Conservation (phyloP, 2,888 invertebrate genomes). For the Pecten maximus region DNA sequence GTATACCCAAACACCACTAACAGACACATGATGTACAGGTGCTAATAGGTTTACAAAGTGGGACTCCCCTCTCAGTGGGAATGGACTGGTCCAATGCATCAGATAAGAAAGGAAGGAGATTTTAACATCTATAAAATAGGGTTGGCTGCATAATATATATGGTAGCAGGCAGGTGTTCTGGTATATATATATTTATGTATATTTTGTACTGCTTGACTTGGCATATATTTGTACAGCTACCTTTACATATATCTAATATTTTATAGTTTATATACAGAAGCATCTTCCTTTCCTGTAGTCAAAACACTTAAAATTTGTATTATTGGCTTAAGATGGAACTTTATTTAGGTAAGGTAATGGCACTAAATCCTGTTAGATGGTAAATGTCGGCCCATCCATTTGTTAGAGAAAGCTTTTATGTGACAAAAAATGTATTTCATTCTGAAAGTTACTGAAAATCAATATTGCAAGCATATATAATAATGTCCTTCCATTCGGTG, state of each 20-base stretch:
- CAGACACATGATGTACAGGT: not conserved
- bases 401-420: no score
- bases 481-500: no score
- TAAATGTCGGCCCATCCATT: no score
- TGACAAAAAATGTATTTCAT: no score
- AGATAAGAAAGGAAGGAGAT: not conserved
- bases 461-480: no score
- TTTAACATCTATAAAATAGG: not conserved
- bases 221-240: not conserved
- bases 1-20: not conserved
- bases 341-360: not conserved
- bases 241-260: not conserved
- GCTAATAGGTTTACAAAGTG: not conserved
- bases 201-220: conserved; percentile 30
- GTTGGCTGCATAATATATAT: not conserved
- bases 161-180: conserved; percentile 25
- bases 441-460: no score
- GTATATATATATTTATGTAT: not conserved
- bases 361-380: not conserved
- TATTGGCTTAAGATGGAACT: not conserved
- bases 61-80: not conserved
- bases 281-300: no score
- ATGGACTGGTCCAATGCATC: not conserved
- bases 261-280: no score
- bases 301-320: not conserved